Evolutionary conservation across 2,888 invertebrate genomes (phyloP), one percentile per base, ranked within the genome.

Genomic region (Rhingia rostrata): DNA sequence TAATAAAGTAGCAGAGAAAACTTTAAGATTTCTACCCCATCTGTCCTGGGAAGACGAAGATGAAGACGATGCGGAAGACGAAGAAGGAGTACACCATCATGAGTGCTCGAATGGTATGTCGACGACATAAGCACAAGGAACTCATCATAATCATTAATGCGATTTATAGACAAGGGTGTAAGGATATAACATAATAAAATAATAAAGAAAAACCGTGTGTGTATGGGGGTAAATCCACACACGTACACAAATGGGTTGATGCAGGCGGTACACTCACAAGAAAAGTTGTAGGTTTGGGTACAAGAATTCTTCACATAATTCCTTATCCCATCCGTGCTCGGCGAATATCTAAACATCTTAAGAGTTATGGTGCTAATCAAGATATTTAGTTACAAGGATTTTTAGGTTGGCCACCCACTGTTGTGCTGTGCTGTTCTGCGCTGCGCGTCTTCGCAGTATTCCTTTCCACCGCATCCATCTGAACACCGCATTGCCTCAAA

Each of bases 61-160:
- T n/a, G 33, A 6, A 4, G 6, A 22, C 35, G 47, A 64, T 3
- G 6, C 56, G 9, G 33, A 6, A 4, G 6, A 33, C 54, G 39
- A 37, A 14, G 37, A 54, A 45, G 37, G 61, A 58, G 58, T n/a
- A 39, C 54, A 49, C 12, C 14, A 61, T 30, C 53, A 61, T 9
- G 22, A 22, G 22, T 22, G 22, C 22, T 22, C 22, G 22, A 22
- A 12, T 75, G 51, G 67, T 69, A 70, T 70, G 61, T 61, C 60
- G 64, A 75, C 74, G 58, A 77, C 75, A 77, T 69, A 69, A 77
- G 77, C 49, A 63, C 77, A 63, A 70, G 77, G 47, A 78, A 47
- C 69, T 78, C 77, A 78, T 78, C 69, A 78, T 78, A 69, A 78
- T 70, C 77, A 78, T 78, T 78, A 78, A 78, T 78, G 63, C 77